These are phyloP conservation scores for Labia minor DNA, from an alignment of 2,888 invertebrate genomes.

Conservation along the genomic window DNA sequence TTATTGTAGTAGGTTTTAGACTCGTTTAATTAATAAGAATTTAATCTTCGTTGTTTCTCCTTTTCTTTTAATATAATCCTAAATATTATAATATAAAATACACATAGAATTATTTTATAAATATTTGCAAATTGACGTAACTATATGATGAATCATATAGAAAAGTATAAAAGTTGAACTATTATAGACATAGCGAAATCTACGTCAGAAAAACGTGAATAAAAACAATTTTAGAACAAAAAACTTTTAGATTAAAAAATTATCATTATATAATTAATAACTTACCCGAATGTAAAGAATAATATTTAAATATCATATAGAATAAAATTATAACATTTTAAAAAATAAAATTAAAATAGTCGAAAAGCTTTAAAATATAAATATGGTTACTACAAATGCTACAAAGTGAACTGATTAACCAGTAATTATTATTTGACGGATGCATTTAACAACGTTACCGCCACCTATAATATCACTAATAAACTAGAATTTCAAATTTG, in stretches of 20 bases:
- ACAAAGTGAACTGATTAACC: too few species aligned
- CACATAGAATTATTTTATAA: neutral
- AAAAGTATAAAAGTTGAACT: neutral
- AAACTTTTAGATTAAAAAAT: neutral
- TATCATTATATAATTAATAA: neutral
- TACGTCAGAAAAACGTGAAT: neutral
- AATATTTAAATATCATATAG: too few species aligned
- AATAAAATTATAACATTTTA: too few species aligned
- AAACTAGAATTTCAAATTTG: too few species aligned
- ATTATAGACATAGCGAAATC: neutral
- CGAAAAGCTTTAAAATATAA: too few species aligned
- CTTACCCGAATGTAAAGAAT: too few species aligned
- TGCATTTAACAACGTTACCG: too few species aligned
- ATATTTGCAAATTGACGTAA: neutral
- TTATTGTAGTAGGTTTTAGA: too few species aligned
- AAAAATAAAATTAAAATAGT: too few species aligned
- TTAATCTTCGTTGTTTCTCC: neutral
- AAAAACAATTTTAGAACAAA: conserved; percentile 3
- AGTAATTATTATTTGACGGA: too few species aligned
- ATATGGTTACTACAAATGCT: too few species aligned
- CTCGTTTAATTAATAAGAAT: neutral
- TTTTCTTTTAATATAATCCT: neutral
- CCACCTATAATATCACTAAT: too few species aligned
- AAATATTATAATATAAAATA: neutral
- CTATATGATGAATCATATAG: neutral